A percentile compares a stretch with the other conserved stretches of the same genome.
These are phyloP conservation scores for Spodoptera exigua DNA, from an alignment of 2,888 invertebrate species.

Conservation along the genomic window DNA sequence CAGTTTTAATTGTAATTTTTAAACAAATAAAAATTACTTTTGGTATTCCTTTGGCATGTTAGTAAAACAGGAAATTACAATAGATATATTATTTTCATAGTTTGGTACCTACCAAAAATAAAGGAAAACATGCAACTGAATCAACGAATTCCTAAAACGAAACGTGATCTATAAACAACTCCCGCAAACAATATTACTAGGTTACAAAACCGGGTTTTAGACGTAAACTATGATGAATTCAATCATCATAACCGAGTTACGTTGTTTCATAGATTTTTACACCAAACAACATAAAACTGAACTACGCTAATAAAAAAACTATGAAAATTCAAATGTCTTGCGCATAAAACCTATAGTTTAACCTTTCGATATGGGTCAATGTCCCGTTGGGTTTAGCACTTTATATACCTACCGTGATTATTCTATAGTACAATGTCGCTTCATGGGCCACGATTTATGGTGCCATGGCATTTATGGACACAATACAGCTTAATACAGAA, in stretches of 20 bases:
- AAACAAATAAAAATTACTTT: too few species aligned
- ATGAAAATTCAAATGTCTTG: slow-evolving; percentile 20
- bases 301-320: slow-evolving; percentile 27
- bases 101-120: too few species aligned
- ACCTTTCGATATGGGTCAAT: slow-evolving; percentile 81
- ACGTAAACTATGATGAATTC: slow-evolving; percentile 7
- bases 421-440: slow-evolving; percentile 71
- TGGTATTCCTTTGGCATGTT: too few species aligned
- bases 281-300: slow-evolving; percentile 13
- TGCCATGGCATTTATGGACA: slow-evolving; percentile 82
- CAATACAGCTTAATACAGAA: slow-evolving; percentile 57
- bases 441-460: slow-evolving; percentile 80
- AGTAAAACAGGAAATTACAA: too few species aligned
- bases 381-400: slow-evolving; percentile 70
- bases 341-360: slow-evolving; percentile 55
- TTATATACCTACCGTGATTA: slow-evolving; percentile 62
- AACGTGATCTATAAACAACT: not conserved
- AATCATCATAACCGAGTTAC: slow-evolving; percentile 5
- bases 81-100: too few species aligned
- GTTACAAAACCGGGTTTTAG: slow-evolving; percentile 33
- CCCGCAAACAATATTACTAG: slow-evolving; percentile 21
- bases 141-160: slow-evolving; percentile 12
- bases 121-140: slow-evolving; percentile 2
- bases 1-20: too few species aligned
- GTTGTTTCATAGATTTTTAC: slow-evolving; percentile 1